phyloP scores from a whole-genome alignment of 2,113 vertebrate species.

The Ictidomys tridecemlineatus region DNA sequence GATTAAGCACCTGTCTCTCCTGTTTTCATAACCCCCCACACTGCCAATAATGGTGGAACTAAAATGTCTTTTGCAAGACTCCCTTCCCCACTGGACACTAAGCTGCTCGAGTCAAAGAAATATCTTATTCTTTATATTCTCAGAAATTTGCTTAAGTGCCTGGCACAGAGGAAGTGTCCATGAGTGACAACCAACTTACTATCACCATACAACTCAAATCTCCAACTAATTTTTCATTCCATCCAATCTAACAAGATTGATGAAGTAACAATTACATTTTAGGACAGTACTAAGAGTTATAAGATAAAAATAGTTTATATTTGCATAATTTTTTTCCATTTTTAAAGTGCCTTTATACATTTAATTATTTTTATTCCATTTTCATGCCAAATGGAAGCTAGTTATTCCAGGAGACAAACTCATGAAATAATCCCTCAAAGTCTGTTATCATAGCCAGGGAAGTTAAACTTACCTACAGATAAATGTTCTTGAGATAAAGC shows the following conservation, averaged over 20 bases:
- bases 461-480: neutral
- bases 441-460: neutral
- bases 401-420: neutral
- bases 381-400: neutral
- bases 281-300: neutral
- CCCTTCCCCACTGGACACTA: neutral
- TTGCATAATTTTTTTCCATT: neutral
- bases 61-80: neutral
- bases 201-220: neutral
- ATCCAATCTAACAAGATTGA: neutral
- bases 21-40: neutral
- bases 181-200: neutral
- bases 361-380: slow-evolving; percentile 41
- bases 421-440: neutral
- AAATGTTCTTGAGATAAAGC: neutral
- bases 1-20: neutral
- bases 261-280: neutral
- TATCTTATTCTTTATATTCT: neutral
- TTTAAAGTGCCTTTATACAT: neutral
- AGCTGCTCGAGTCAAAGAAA: neutral
- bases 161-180: neutral
- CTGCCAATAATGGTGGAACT: neutral
- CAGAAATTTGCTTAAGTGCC: neutral
- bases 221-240: slow-evolving; percentile 23
- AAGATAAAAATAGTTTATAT: slow-evolving; percentile 38